phyloP scores from a whole-genome alignment of 1,140 invertebrate genomes.

The Gonatopus flavifemur region DNA sequence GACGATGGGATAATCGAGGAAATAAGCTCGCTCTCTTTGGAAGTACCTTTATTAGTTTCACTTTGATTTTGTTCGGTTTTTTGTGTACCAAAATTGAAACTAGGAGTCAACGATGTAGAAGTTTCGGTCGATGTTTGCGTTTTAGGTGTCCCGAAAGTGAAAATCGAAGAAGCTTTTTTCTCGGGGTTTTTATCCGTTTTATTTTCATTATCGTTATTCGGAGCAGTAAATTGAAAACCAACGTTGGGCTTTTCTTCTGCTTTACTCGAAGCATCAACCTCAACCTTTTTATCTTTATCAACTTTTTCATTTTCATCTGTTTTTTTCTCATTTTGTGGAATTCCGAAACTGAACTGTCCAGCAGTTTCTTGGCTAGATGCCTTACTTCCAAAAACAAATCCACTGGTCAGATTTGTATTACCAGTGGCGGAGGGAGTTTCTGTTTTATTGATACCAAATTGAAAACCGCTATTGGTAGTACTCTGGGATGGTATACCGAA shows the following conservation, averaged over 20 bases:
- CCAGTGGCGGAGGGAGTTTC: constrained; percentile 21
- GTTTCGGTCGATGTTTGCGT: constrained; percentile 1
- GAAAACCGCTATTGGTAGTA: constrained; percentile 32
- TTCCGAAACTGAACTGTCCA: constrained; percentile 45
- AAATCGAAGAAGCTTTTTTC: constrained; percentile 13
- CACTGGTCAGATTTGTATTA: constrained; percentile 20
- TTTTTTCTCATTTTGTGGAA: constrained; percentile 33
- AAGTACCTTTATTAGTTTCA: constrained; percentile 6
- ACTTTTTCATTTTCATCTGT: constrained; percentile 1
- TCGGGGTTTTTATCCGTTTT: neutral
- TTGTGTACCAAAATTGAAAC: constrained; percentile 18
- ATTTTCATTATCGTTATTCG: constrained; percentile 10
- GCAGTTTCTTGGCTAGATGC: constrained; percentile 13
- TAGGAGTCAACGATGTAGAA: constrained; percentile 3
- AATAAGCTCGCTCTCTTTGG: neutral
- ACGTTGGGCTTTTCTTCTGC: no score
- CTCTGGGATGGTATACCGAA: constrained; percentile 34
- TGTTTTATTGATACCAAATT: constrained; percentile 56
- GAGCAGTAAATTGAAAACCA: constrained; percentile 9
- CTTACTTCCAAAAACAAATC: constrained; percentile 35
- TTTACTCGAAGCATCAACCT: neutral
- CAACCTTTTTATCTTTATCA: constrained; percentile 1
- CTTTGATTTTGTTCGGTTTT: constrained; percentile 16
- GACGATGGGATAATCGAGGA: neutral
- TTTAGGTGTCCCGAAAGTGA: constrained; percentile 46